Conservation (phyloP, 2,797 vertebrate genomes). For the Loris lydekkerianus region DNA sequence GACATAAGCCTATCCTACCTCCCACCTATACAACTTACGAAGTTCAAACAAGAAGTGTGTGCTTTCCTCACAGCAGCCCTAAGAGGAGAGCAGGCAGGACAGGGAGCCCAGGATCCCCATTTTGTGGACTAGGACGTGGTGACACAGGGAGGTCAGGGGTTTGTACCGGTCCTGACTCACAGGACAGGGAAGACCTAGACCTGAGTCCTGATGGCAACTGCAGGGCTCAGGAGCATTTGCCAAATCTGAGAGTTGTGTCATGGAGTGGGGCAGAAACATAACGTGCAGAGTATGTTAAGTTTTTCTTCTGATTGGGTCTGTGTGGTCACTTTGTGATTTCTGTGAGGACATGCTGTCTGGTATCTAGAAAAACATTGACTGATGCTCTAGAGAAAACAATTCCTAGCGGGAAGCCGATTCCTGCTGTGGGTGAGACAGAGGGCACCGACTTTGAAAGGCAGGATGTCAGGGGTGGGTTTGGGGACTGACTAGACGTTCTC, state of each 20-base stretch:
- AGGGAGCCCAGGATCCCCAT: no score
- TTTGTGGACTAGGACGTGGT: no score
- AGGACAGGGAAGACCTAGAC: no score
- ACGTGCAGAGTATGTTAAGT: background rate
- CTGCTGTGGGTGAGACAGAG: background rate
- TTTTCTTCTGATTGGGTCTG: background rate
- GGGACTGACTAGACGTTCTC: background rate
- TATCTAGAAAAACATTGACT: background rate
- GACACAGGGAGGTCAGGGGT: rapidly evolving
- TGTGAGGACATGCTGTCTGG: background rate
- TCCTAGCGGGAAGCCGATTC: background rate
- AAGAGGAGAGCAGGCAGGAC: background rate
- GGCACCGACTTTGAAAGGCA: rapidly evolving
- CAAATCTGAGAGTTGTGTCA: background rate
- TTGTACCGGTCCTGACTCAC: background rate
- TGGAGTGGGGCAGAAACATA: background rate
- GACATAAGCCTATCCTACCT: background rate
- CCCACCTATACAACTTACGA: background rate
- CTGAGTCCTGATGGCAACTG: background rate
- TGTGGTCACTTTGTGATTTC: background rate
- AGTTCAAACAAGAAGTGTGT: background rate
- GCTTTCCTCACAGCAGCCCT: background rate
- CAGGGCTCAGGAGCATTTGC: background rate
- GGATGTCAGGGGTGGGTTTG: rapidly evolving
- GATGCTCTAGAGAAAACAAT: background rate